These are phyloP conservation scores for Otus scops DNA, from an alignment of 2,797 vertebrate species.

Conservation along the genomic window DNA sequence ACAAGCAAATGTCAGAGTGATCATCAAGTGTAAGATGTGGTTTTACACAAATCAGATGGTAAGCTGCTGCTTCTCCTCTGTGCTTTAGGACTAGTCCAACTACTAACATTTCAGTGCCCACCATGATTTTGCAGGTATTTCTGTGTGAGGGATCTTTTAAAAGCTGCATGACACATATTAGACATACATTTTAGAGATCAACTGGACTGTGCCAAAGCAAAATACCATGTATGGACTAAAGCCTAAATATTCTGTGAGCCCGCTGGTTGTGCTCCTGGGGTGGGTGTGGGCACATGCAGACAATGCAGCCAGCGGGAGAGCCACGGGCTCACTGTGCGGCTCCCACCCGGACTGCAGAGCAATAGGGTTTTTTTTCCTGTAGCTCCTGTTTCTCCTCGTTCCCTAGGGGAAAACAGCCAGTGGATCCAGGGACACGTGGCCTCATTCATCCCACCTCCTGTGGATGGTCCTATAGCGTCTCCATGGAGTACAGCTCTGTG, in stretches of 20 bases:
- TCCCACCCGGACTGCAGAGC: neutral
- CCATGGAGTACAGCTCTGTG: conserved; percentile 34
- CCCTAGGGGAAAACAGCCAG: conserved; percentile 19
- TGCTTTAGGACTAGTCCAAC: neutral
- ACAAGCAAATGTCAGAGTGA: neutral
- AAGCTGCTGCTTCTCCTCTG: neutral
- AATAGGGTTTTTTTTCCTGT: neutral
- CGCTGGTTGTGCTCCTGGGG: accelerated
- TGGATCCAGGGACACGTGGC: conserved; percentile 41
- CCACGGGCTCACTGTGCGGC: neutral
- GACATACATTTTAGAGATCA: neutral
- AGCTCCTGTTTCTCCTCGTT: conserved; percentile 52
- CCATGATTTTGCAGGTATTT: neutral
- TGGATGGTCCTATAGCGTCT: conserved; percentile 21
- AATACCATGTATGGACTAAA: neutral
- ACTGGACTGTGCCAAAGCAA: neutral
- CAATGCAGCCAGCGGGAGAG: neutral
- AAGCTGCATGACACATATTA: neutral
- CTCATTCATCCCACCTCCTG: neutral
- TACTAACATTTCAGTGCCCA: neutral
- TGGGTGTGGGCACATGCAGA: neutral
- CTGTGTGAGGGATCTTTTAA: neutral
- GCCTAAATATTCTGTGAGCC: neutral
- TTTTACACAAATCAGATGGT: neutral
- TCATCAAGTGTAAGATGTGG: neutral